Evolutionary conservation across 1,140 invertebrate species (phyloP), one percentile per base, ranked within the genome.

Genomic region (Caenorhabditis latens): DNA sequence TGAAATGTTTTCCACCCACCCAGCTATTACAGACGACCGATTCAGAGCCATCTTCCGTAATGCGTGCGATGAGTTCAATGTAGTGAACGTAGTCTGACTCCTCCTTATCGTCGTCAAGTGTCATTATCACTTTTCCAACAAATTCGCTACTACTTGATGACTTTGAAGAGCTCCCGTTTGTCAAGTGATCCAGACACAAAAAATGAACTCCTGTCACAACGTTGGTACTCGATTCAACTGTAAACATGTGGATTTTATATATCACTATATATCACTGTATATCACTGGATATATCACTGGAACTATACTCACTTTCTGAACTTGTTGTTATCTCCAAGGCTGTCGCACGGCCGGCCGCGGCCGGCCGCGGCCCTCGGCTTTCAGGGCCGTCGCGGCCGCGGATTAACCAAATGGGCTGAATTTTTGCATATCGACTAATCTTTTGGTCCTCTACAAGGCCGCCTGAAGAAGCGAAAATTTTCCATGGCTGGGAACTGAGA

Each of bases 171-270:
- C 32, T 32, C 32, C 32, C 32, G 32, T 32, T 32, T 32, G 43
- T n/a, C 42, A 8, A 46, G 46, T 8, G 21, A 75, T 75, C 67
- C 67, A 79, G 24, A 50, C 71, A 79, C 46, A 79, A 24, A 50
- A 79, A 13, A 13, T 14, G 6, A 11, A 50, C 71, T 46, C n/a
- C n/a, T 50, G n/a, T 79, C 7, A 79, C 46, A 79, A 79, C 21
- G 24, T 24, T 50, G 7, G 21, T n/a, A 11, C 40, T 40, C 13
- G 7, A 13, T 16, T 11, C 9, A 65, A 32, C 61, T 40, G 32
- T 13, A 65, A 46, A 11, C 46, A 32, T 40, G 7, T 19, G n/a
- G 14, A 48, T 46, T 7, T 5, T n/a, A n/a, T 46, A n/a, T n/a
- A n/a, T n/a, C n/a, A n/a, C n/a, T n/a, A n/a, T n/a, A n/a, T n/a